Conservation (phyloP, 2,113 vertebrate genomes). For the Triplophysa rosa region DNA sequence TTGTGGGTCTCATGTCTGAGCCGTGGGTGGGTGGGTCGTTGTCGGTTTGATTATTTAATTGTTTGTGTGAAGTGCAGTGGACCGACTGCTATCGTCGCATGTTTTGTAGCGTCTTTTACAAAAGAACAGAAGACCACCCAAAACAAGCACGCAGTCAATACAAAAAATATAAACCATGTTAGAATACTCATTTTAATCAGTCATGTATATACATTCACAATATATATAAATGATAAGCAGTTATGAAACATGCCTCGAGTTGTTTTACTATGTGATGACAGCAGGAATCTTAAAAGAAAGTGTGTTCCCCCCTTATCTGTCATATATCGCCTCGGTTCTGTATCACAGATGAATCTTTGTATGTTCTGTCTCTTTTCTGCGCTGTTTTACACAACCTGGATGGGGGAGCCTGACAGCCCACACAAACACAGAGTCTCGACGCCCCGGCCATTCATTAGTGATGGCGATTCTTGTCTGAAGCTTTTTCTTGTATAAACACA, state of each 20-base stretch:
- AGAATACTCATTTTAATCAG: slow-evolving; percentile 6
- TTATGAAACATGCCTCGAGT: neutral
- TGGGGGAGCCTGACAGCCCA: slow-evolving; percentile 46
- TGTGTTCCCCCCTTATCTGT: neutral
- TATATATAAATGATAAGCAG: neutral
- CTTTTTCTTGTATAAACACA: slow-evolving; percentile 52
- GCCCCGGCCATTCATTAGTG: slow-evolving; percentile 23
- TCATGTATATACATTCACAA: neutral
- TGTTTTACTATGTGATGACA: neutral
- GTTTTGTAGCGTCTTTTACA: neutral
- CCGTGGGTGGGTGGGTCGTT: neutral
- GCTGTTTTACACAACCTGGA: slow-evolving; percentile 1
- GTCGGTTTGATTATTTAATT: slow-evolving; percentile 14
- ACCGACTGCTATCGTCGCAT: neutral
- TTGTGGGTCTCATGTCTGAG: neutral
- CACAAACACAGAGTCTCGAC: slow-evolving; percentile 27
- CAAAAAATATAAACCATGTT: neutral
- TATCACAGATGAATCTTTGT: slow-evolving; percentile 11
- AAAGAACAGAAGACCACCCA: slow-evolving; percentile 42
- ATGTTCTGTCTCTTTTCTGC: slow-evolving; percentile 14
- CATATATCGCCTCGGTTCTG: neutral
- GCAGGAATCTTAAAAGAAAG: neutral
- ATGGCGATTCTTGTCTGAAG: slow-evolving; percentile 33
- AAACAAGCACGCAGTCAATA: neutral
- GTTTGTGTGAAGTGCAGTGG: slow-evolving; percentile 37